A percentile compares a stretch with the other conserved stretches of the same genome.
phyloP scores from a whole-genome alignment of 2,113 vertebrate species.

The Thunnus thynnus region DNA sequence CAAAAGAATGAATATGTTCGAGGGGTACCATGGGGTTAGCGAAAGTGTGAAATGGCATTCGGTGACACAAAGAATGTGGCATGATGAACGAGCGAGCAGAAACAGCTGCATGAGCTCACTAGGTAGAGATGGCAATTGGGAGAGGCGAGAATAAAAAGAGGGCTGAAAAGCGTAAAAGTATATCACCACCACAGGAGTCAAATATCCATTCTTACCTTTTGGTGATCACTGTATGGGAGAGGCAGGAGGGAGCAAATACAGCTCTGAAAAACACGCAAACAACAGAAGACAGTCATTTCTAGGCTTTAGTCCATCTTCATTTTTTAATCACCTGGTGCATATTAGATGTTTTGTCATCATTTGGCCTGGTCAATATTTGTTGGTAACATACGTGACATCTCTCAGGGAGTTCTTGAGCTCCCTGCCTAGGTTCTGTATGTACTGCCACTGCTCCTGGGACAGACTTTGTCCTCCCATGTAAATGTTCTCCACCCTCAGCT shows the following conservation, averaged over 20 bases:
- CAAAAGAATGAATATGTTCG: conserved; percentile 18
- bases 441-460: conserved; percentile 87
- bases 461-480: conserved; percentile 85
- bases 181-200: conserved; percentile 13
- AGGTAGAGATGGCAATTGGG: conserved; percentile 33
- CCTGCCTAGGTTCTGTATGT: conserved; percentile 87
- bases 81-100: conserved; percentile 72
- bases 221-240: conserved; percentile 88
- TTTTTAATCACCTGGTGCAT: background rate
- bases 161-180: background rate
- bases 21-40: conserved; percentile 44
- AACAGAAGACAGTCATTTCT: background rate
- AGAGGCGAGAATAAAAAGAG: background rate
- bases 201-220: conserved; percentile 83
- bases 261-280: conserved; percentile 78
- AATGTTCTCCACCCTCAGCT: conserved; percentile 88
- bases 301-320: background rate
- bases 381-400: conserved; percentile 85
- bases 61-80: conserved; percentile 74
- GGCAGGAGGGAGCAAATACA: conserved; percentile 88
- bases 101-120: conserved; percentile 75
- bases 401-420: conserved; percentile 87
- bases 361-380: background rate
- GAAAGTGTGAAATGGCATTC: conserved; percentile 77
- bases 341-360: background rate